Evolutionary conservation across 2,797 vertebrate species (phyloP).

Genomic region (Arnoldichthys spilopterus): DNA sequence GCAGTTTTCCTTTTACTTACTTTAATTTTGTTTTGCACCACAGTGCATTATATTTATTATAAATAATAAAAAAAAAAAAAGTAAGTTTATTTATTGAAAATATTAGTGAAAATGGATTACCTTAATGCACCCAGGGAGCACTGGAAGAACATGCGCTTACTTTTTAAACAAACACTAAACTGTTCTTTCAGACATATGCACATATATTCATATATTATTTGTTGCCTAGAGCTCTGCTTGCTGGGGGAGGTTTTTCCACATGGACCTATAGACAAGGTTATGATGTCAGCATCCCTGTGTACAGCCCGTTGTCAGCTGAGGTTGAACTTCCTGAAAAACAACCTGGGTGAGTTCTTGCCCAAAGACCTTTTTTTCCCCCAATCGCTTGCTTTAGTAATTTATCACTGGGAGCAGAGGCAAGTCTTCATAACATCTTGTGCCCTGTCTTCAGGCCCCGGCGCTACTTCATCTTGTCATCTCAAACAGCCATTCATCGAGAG

Average conservation of each 20-base stretch:
- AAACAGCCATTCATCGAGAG: conserved; percentile 90
- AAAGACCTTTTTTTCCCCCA: not conserved
- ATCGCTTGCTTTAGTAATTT: not conserved
- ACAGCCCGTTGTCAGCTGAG: conserved; percentile 90
- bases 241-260: conserved; percentile 96
- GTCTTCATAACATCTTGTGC: not conserved
- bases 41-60: conserved; percentile 8
- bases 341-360: conserved; percentile 83
- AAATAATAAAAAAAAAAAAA: too few species aligned
- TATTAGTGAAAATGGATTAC: not conserved
- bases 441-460: conserved; percentile 79
- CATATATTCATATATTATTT: not conserved
- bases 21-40: conserved; percentile 17
- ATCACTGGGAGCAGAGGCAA: not conserved
- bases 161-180: conserved; percentile 27
- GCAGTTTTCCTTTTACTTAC: conserved; percentile 28
- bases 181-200: not conserved
- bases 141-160: conserved; percentile 18
- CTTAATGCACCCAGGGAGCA: not conserved
- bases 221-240: conserved; percentile 88
- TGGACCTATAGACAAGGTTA: conserved; percentile 99
- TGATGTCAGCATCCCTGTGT: conserved; percentile 97
- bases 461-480: conserved; percentile 92
- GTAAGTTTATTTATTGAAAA: conserved; percentile 7
- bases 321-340: conserved; percentile 89